Conservation (phyloP, 2,888 invertebrate genomes). For the Nematopogon swammerdamellus region DNA sequence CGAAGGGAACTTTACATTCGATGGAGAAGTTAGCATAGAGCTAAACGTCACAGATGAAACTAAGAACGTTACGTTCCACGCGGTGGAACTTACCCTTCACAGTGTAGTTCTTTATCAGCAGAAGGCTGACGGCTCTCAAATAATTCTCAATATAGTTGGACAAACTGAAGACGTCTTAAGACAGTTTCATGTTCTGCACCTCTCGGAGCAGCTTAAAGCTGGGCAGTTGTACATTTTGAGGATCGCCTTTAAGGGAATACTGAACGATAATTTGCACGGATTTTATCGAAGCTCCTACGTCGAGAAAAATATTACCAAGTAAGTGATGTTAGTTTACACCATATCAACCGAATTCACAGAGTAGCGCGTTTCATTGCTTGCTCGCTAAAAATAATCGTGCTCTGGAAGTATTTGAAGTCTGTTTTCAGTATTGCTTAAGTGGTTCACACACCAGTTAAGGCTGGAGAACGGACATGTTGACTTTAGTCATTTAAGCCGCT, state of each 20-base stretch:
- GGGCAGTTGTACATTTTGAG: slow-evolving; percentile 64
- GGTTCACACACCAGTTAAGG: too few species aligned
- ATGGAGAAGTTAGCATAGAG: slow-evolving; percentile 64
- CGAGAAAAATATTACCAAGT: slow-evolving; percentile 67
- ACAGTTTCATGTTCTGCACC: slow-evolving; percentile 67
- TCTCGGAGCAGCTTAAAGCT: slow-evolving; percentile 53
- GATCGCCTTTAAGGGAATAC: slow-evolving; percentile 67
- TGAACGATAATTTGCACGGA: slow-evolving; percentile 74
- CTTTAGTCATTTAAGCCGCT: too few species aligned
- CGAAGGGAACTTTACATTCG: slow-evolving; percentile 76
- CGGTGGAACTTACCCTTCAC: slow-evolving; percentile 64
- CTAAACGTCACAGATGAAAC: slow-evolving; percentile 61
- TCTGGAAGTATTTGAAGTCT: too few species aligned
- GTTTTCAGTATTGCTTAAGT: too few species aligned
- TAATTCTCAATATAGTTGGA: slow-evolving; percentile 30
- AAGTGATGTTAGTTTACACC: slow-evolving; percentile 22
- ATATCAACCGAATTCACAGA: too few species aligned
- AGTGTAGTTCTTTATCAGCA: slow-evolving; percentile 51
- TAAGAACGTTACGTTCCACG: slow-evolving; percentile 71
- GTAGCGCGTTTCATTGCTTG: too few species aligned
- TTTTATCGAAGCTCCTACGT: slow-evolving; percentile 82
- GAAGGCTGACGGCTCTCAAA: slow-evolving; percentile 25
- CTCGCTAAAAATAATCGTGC: too few species aligned
- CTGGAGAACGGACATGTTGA: too few species aligned
- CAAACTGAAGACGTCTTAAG: slow-evolving; percentile 56